These are phyloP conservation scores for Anas acuta DNA, from an alignment of 2,797 vertebrate genomes.

Conservation along the genomic window DNA sequence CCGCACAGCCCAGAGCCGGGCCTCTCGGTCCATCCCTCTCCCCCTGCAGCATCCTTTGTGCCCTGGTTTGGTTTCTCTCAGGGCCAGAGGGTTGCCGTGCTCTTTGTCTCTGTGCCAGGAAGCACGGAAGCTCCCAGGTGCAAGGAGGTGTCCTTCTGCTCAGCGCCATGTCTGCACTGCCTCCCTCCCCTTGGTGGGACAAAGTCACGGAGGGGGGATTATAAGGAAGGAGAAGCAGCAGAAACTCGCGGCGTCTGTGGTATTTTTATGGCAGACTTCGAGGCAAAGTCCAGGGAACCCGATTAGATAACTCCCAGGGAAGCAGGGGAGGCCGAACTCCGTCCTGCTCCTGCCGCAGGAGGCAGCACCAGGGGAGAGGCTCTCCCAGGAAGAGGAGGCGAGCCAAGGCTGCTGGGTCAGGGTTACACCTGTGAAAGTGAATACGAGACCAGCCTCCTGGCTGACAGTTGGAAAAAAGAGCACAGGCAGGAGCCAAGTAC, in stretches of 20 bases:
- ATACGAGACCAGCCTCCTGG: neutral
- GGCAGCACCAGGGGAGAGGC: neutral
- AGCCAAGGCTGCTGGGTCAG: neutral
- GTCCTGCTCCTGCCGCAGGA: neutral
- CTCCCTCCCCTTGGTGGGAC: neutral
- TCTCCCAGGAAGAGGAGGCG: neutral
- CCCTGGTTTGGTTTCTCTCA: neutral
- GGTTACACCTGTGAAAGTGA: neutral
- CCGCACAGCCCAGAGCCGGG: neutral
- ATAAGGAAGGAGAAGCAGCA: conserved; percentile 4
- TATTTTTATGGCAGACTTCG: neutral
- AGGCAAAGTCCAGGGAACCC: conserved; percentile 31
- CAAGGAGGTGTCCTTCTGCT: neutral
- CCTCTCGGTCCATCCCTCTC: neutral
- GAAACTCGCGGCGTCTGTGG: neutral
- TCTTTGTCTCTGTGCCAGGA: neutral
- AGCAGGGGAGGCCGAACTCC: neutral
- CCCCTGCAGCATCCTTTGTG: neutral
- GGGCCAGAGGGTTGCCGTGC: neutral
- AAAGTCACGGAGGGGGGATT: neutral
- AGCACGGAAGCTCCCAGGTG: neutral
- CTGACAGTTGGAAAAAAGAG: neutral
- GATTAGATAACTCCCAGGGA: conserved; percentile 41
- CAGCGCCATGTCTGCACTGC: rapidly evolving
- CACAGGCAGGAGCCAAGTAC: neutral